Conservation (phyloP, 2,113 vertebrate genomes). For the Lates calcarifer region DNA sequence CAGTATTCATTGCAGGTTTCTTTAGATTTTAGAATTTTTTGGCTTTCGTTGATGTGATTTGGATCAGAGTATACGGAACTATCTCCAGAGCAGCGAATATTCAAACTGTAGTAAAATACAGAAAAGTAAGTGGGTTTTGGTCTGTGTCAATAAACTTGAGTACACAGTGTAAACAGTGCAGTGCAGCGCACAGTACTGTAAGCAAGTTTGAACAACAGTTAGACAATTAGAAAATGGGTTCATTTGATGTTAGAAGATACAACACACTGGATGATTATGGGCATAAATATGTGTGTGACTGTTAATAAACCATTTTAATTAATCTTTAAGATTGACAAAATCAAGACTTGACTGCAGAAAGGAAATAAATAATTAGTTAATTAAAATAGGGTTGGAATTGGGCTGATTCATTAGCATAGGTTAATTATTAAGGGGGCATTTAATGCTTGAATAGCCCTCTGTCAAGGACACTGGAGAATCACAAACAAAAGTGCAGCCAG, state of each 20-base stretch:
- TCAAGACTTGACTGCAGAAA: neutral
- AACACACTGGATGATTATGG: too few species aligned
- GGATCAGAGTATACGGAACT: neutral
- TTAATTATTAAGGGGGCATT: neutral
- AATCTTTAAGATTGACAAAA: too few species aligned
- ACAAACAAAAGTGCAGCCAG: neutral
- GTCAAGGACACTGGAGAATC: neutral
- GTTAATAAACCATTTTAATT: neutral
- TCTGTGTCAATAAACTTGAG: too few species aligned
- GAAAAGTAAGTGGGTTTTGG: neutral
- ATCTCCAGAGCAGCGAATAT: neutral
- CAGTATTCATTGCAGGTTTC: constrained; percentile 5
- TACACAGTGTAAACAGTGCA: too few species aligned
- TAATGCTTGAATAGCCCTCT: neutral
- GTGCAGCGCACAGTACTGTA: too few species aligned
- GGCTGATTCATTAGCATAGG: neutral
- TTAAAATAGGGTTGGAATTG: neutral
- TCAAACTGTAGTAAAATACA: neutral
- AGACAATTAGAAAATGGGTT: too few species aligned
- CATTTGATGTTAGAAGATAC: too few species aligned
- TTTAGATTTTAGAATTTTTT: neutral
- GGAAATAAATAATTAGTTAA: neutral
- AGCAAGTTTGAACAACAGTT: too few species aligned
- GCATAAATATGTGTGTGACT: neutral
- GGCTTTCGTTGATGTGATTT: neutral